Conservation (phyloP, 2,797 vertebrate genomes). For the Hyperoplus immaculatus region DNA sequence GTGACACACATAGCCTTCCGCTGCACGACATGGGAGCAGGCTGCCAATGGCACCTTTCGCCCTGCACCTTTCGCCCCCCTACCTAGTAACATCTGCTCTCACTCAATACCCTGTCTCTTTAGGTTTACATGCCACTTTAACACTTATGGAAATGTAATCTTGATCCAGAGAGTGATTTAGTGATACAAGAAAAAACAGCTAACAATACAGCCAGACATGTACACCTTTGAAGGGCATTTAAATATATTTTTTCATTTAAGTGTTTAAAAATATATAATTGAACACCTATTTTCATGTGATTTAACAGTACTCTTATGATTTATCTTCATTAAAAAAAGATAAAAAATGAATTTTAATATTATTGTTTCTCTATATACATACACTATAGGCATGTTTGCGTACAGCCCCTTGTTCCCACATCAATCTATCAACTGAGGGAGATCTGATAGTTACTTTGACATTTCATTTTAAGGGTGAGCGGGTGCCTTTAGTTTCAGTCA, state of each 20-base stretch:
- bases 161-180: not conserved
- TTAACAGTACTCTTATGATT: not conserved
- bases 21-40: constrained; percentile 44
- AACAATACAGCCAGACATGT: not conserved
- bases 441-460: not conserved
- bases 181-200: not conserved
- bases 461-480: not conserved
- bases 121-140: constrained; percentile 8
- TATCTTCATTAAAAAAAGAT: not conserved
- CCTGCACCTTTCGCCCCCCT: constrained; percentile 46
- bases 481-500: not conserved
- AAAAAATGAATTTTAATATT: not conserved
- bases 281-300: not conserved
- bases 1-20: constrained; percentile 46
- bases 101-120: constrained; percentile 25
- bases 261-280: not conserved
- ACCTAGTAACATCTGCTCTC: constrained; percentile 56
- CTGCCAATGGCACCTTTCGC: constrained; percentile 67
- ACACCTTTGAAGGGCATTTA: not conserved
- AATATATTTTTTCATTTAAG: not conserved
- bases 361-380: not conserved
- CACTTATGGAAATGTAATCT: constrained; percentile 17
- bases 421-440: not conserved
- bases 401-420: not conserved
- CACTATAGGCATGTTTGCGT: not conserved